phyloP scores from a whole-genome alignment of 2,113 vertebrate species.

The Amphilophus citrinellus region DNA sequence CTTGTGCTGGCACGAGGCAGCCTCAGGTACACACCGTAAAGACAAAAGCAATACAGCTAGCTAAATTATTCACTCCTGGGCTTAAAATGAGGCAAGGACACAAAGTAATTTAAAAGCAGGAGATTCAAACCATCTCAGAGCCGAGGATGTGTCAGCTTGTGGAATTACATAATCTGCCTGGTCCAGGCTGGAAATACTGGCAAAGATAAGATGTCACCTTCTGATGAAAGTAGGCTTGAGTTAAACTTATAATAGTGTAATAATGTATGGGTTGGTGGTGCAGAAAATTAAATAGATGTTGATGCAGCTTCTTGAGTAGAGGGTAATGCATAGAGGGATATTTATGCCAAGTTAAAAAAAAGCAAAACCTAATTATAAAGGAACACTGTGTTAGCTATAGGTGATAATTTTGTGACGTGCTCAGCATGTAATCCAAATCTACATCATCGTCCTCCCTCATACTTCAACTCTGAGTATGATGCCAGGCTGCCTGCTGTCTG shows the following conservation, averaged over 20 bases:
- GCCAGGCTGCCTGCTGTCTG: neutral
- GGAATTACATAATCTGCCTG: slow-evolving; percentile 40
- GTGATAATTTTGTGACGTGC: neutral
- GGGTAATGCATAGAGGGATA: slow-evolving; percentile 10
- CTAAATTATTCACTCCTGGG: neutral
- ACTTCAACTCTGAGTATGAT: slow-evolving; percentile 22
- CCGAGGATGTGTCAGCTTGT: slow-evolving; percentile 29
- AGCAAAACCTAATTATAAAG: slow-evolving; percentile 11
- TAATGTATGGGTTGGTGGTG: slow-evolving; percentile 53
- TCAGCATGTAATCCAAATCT: neutral
- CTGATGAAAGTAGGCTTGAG: slow-evolving; percentile 40
- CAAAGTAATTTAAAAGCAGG: slow-evolving; percentile 39
- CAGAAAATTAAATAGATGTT: slow-evolving; percentile 61
- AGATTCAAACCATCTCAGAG: slow-evolving; percentile 22
- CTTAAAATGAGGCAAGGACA: slow-evolving; percentile 12
- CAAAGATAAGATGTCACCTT: slow-evolving; percentile 43
- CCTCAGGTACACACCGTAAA: neutral
- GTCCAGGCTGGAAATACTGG: slow-evolving; percentile 25
- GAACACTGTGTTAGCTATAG: neutral
- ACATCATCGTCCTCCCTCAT: slow-evolving; percentile 21
- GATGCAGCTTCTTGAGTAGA: slow-evolving; percentile 14
- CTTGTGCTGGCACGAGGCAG: neutral
- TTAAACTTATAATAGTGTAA: slow-evolving; percentile 40
- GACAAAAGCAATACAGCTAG: neutral
- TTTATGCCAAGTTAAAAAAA: slow-evolving; percentile 16